Evolutionary conservation across 2,888 invertebrate genomes (phyloP), one percentile per base, ranked within the genome.

Genomic region (Cheilosia soror): DNA sequence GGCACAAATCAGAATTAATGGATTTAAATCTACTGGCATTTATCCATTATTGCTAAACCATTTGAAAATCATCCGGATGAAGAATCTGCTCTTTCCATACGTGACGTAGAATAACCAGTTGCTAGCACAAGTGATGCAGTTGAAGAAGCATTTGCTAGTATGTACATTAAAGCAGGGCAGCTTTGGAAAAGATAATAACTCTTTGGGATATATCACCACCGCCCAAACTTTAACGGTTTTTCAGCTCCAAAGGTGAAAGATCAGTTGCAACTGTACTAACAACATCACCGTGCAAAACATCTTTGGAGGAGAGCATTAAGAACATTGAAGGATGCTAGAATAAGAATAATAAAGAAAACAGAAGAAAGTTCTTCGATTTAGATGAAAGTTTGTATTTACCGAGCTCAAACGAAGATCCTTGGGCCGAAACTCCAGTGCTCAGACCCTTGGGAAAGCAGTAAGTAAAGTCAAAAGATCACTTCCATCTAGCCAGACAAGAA

Each of bases 301-400:
- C 57, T 7, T 68, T 68, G 25, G 57, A 68, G 57, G 57, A 57
- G 25, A 55, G 55, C 55, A 55, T 66, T 31, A n/a, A 25, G 11
- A 68, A 68, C 27, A 68, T 68, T 3, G 44, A 55, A 33, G 57
- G n/a, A 44, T 57, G 55, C 53, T 53, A 66, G 66, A 51, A 66
- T n/a, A 57, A 42, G 13, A 20, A 20, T 2, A 20, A 20, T 4
- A 37, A 75, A 65, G 49, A 20, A n/a, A n/a, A n/a, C n/a, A n/a
- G n/a, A n/a, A n/a, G n/a, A n/a, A n/a, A n/a, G n/a, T n/a, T n/a
- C n/a, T n/a, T n/a, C n/a, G n/a, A n/a, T n/a, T n/a, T n/a, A n/a
- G n/a, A n/a, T 15, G 53, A 71, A 69, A 69, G 77, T 40, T 77
- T 77, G 62, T 44, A 69, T 62, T 62, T 69, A 27, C 77, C 69